A percentile compares a stretch with the other conserved stretches of the same genome.
Conservation (phyloP, 2,888 invertebrate genomes). For the Camponotus fellah region DNA sequence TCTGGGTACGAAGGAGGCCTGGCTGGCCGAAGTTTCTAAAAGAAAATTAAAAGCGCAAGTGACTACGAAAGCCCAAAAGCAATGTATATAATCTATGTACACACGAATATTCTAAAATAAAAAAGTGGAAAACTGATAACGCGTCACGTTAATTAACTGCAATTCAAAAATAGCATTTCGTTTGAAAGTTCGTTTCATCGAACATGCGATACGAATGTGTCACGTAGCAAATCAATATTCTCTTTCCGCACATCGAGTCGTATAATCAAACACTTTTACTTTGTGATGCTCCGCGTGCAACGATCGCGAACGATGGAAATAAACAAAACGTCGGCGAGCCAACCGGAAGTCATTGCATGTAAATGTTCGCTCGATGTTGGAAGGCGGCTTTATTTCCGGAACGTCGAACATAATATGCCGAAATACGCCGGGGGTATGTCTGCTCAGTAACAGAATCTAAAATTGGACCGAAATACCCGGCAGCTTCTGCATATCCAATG, state of each 20-base stretch:
- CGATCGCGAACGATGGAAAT: slow-evolving; percentile 55
- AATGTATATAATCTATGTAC: not conserved
- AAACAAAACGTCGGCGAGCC: slow-evolving; percentile 64
- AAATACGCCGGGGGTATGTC: slow-evolving; percentile 55
- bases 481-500: not conserved
- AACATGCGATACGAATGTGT: not conserved
- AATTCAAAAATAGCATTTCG: not conserved
- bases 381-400: slow-evolving; percentile 72
- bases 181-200: not conserved
- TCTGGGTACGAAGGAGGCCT: not conserved
- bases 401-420: slow-evolving; percentile 52
- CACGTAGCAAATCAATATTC: slow-evolving; percentile 27
- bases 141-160: not conserved
- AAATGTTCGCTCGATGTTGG: slow-evolving; percentile 49
- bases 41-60: not conserved
- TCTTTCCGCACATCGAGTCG: slow-evolving; percentile 19
- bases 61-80: not conserved
- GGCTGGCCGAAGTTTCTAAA: not conserved
- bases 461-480: slow-evolving; percentile 25
- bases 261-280: slow-evolving; percentile 59
- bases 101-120: not conserved
- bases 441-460: slow-evolving; percentile 35
- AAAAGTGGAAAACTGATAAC: not conserved
- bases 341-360: slow-evolving; percentile 66
- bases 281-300: slow-evolving; percentile 62